Evolutionary conservation across 2,797 vertebrate genomes (phyloP), one percentile per base, ranked within the genome.

Genomic region (Denticeps clupeoides): DNA sequence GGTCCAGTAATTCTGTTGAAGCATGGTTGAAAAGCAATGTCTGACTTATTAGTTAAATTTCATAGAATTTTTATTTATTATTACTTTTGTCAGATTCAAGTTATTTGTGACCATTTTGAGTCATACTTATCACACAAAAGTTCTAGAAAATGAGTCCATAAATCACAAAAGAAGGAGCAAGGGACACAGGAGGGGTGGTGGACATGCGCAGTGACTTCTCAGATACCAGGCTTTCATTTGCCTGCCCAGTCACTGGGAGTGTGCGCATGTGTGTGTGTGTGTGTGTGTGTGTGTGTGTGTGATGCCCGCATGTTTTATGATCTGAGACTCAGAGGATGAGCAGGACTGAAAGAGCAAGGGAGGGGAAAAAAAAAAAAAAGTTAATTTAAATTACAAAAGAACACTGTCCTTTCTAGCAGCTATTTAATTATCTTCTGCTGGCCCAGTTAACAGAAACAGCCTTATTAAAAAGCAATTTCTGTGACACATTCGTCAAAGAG

Each of bases 381-480:
- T 78, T 81, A 72, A 86, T 86, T 85, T 85, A 83, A 87, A 86
- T 84, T 81, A 84, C 83, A 85, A 87, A 86, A 85, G 83, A 82
- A 84, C 75, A 72, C 68, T 53, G 70, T 81, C 70, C 78, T 79
- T 82, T 87, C 75, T 73, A 73, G 67, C 74, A 75, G 68, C 80
- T 78, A 83, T 78, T 82, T 79, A 84, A 84, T 85, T 86, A 85
- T 84, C 78, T 82, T 78, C 70, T 71, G 78, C 64, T 74, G 75
- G 71, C 59, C 68, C 75, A 80, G 66, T 83, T 81, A 78, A 82
- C 84, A 79, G 77, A 76, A 80, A 75, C 67, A 62, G 70, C 79
- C 79, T 83, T 85, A 82, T 82, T 85, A 86, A 86, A 82, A 77
- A 72, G 65, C 79, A 78, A 78, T 81, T 82, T 79, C 76, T 71